A percentile compares a stretch with the other conserved stretches of the same genome.
phyloP scores from a whole-genome alignment of 2,113 vertebrate species.

The Ptychochromis oligacanthus region DNA sequence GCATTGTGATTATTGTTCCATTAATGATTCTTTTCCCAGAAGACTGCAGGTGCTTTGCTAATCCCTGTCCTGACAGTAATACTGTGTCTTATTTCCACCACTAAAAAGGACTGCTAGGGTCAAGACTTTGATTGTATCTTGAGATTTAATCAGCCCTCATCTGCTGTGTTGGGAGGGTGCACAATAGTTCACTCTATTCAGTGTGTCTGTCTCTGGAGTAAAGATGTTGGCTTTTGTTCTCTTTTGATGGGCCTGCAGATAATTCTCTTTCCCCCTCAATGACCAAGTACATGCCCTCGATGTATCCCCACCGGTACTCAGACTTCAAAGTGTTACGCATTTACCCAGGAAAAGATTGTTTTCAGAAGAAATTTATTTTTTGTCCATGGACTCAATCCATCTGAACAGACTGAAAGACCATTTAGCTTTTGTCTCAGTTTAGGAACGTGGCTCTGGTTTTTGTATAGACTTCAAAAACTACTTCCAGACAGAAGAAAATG shows the following conservation, averaged over 20 bases:
- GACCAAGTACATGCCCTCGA: neutral
- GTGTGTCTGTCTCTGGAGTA: slow-evolving; percentile 15
- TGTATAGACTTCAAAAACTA: neutral
- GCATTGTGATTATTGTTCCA: neutral
- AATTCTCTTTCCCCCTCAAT: neutral
- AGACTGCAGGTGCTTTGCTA: slow-evolving; percentile 30
- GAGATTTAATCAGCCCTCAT: slow-evolving; percentile 6
- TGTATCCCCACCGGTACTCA: neutral
- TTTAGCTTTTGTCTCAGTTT: slow-evolving; percentile 37
- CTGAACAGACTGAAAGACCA: slow-evolving; percentile 49
- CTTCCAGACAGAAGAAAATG: neutral
- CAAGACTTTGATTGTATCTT: neutral
- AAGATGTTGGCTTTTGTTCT: slow-evolving; percentile 30
- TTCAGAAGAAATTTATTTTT: slow-evolving; percentile 37
- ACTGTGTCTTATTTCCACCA: neutral
- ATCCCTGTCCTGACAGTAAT: slow-evolving; percentile 5
- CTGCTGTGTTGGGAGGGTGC: slow-evolving; percentile 15
- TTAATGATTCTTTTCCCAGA: neutral
- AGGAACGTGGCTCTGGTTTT: slow-evolving; percentile 7
- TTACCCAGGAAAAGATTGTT: slow-evolving; percentile 25
- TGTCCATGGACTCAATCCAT: slow-evolving; percentile 28
- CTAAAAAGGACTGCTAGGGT: neutral
- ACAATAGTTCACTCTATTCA: slow-evolving; percentile 10
- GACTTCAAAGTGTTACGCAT: slow-evolving; percentile 21
- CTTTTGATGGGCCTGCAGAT: neutral